A percentile compares a stretch with the other conserved stretches of the same genome.
phyloP scores from a whole-genome alignment of 2,888 invertebrate species.

The Schrankia costaestrigalis region DNA sequence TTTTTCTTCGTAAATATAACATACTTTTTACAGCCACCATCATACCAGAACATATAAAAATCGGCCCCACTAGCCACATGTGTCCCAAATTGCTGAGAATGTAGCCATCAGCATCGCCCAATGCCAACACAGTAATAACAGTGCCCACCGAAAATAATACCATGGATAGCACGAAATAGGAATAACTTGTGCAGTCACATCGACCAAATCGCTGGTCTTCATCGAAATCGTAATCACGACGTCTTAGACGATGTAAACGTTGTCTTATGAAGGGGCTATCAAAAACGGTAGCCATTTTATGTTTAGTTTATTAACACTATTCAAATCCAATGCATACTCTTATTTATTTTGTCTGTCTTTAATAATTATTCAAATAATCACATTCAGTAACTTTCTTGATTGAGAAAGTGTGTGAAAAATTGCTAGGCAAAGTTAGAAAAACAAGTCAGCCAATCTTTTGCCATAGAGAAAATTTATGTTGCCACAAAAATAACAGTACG shows the following conservation, averaged over 20 bases:
- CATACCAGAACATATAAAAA: slow-evolving; percentile 84
- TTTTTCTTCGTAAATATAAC: slow-evolving; percentile 83
- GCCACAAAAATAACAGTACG: no score
- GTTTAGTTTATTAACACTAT: slow-evolving; percentile 25
- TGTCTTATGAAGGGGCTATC: slow-evolving; percentile 82
- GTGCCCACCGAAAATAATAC: slow-evolving; percentile 83
- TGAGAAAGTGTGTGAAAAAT: slow-evolving; percentile 30
- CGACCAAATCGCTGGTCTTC: slow-evolving; percentile 82
- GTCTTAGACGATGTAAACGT: slow-evolving; percentile 80
- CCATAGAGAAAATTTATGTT: no score
- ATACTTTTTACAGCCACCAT: slow-evolving; percentile 86
- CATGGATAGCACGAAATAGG: slow-evolving; percentile 82
- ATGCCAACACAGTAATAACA: slow-evolving; percentile 82
- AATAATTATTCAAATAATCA: slow-evolving; percentile 14
- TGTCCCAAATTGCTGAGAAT: slow-evolving; percentile 82
- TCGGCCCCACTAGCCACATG: slow-evolving; percentile 85
- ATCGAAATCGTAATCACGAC: slow-evolving; percentile 81
- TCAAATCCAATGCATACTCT: slow-evolving; percentile 36
- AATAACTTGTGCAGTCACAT: slow-evolving; percentile 84
- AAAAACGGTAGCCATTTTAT: slow-evolving; percentile 82
- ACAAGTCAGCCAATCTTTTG: no score
- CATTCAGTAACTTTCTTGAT: slow-evolving; percentile 28
- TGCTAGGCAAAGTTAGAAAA: no score
- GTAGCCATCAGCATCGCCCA: slow-evolving; percentile 82
- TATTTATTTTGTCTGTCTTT: slow-evolving; percentile 12